Evolutionary conservation across 1,140 invertebrate species (phyloP).

Genomic region (Brachionus calyciflorus): DNA sequence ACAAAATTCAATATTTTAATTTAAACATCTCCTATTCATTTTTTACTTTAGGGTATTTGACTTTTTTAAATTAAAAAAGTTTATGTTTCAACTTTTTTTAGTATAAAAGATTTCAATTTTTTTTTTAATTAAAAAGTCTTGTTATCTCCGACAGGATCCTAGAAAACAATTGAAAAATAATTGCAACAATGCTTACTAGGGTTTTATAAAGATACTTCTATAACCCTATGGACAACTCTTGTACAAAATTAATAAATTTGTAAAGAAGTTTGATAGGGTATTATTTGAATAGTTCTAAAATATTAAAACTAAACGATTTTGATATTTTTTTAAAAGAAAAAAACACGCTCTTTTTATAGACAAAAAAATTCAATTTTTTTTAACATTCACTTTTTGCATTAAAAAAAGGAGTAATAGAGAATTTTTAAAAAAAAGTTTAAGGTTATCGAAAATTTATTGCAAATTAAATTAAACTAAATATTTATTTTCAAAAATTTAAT

Average conservation of each 20-base stretch:
- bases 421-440: too few species aligned
- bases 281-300: background rate
- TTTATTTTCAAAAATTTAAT: too few species aligned
- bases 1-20: too few species aligned
- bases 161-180: constrained; percentile 37
- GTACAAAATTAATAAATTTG: background rate
- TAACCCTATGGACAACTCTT: constrained; percentile 47
- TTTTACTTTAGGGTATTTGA: too few species aligned
- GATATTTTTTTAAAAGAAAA: too few species aligned
- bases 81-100: too few species aligned
- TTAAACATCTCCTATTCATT: too few species aligned
- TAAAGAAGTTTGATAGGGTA: constrained; percentile 41
- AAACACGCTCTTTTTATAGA: background rate
- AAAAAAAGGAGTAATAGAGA: too few species aligned
- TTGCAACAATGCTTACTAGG: constrained; percentile 46
- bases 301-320: background rate
- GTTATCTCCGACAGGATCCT: constrained; percentile 45
- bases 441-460: too few species aligned
- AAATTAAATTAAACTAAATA: too few species aligned
- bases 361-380: too few species aligned
- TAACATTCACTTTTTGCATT: too few species aligned
- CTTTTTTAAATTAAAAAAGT: background rate
- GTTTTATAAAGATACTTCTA: constrained; percentile 45
- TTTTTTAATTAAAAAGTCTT: background rate
- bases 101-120: background rate